phyloP scores from a whole-genome alignment of 2,888 invertebrate genomes.

The Acronicta alni region DNA sequence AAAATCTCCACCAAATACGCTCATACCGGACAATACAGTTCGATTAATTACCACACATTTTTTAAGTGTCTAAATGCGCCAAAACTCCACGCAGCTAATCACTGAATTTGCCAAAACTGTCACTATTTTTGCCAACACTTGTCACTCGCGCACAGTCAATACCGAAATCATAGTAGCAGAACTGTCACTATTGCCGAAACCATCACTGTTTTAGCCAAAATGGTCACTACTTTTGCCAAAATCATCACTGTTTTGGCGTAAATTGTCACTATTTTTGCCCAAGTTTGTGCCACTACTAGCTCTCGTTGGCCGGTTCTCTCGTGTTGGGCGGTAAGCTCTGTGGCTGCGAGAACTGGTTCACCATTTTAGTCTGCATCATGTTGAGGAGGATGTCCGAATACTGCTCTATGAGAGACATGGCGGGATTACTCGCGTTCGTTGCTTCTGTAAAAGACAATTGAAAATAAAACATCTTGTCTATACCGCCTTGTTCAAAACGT shows the following conservation, averaged over 20 bases:
- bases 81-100: not conserved
- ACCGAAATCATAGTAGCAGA: not conserved
- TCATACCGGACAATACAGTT: not conserved
- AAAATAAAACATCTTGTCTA: no score
- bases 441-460: constrained; percentile 68
- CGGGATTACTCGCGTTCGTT: constrained; percentile 72
- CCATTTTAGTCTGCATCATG: constrained; percentile 87
- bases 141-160: no score
- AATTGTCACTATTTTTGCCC: not conserved
- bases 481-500: no score
- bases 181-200: not conserved
- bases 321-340: constrained; percentile 78
- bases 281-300: constrained; percentile 72
- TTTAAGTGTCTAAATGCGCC: not conserved
- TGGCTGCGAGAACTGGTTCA: constrained; percentile 79
- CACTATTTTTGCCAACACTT: not conserved
- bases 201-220: not conserved
- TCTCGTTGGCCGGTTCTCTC: constrained; percentile 72
- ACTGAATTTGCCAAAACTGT: not conserved
- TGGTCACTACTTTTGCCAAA: not conserved
- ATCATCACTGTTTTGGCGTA: not conserved
- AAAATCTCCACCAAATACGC: not conserved
- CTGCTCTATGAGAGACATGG: constrained; percentile 89
- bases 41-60: constrained; percentile 1
- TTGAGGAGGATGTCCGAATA: constrained; percentile 90